phyloP scores from a whole-genome alignment of 2,888 invertebrate species.

The Agrilus mali region DNA sequence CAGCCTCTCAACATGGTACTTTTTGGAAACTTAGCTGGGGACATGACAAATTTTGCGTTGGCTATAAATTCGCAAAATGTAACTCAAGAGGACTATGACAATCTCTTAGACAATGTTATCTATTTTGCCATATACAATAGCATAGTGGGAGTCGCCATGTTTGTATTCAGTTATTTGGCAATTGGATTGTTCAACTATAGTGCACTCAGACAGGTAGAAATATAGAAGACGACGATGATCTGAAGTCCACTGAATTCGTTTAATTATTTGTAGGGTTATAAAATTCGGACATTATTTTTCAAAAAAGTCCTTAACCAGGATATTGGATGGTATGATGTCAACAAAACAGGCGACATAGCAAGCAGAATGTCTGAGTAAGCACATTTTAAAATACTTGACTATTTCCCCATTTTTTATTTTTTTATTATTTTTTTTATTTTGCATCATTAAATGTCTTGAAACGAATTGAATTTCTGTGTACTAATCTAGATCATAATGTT shows the following conservation, averaged over 20 bases:
- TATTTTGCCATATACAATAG: slow-evolving; percentile 50
- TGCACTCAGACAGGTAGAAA: slow-evolving; percentile 52
- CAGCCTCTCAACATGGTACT: slow-evolving; percentile 56
- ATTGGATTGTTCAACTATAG: slow-evolving; percentile 57
- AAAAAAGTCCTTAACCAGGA: slow-evolving; percentile 59
- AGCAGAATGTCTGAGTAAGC: slow-evolving; percentile 63
- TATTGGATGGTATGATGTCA: slow-evolving; percentile 58
- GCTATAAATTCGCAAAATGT: background rate
- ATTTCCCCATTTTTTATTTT: background rate
- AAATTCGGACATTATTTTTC: slow-evolving; percentile 51
- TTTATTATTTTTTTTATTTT: too few relatives aligned
- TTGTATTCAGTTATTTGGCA: slow-evolving; percentile 50
- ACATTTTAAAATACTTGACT: background rate
- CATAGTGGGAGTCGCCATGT: slow-evolving; percentile 45
- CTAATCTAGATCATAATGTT: too few relatives aligned
- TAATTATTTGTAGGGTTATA: slow-evolving; percentile 38
- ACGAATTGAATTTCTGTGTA: too few relatives aligned
- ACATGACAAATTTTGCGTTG: slow-evolving; percentile 37
- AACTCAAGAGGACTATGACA: slow-evolving; percentile 25
- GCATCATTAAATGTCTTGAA: too few relatives aligned
- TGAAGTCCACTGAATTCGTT: background rate
- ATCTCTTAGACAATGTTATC: slow-evolving; percentile 38
- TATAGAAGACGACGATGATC: background rate
- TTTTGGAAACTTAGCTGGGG: slow-evolving; percentile 50
- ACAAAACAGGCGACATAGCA: slow-evolving; percentile 61